These are phyloP conservation scores for Mechanitis mazaeus DNA, from an alignment of 2,888 invertebrate genomes.

Conservation along the genomic window DNA sequence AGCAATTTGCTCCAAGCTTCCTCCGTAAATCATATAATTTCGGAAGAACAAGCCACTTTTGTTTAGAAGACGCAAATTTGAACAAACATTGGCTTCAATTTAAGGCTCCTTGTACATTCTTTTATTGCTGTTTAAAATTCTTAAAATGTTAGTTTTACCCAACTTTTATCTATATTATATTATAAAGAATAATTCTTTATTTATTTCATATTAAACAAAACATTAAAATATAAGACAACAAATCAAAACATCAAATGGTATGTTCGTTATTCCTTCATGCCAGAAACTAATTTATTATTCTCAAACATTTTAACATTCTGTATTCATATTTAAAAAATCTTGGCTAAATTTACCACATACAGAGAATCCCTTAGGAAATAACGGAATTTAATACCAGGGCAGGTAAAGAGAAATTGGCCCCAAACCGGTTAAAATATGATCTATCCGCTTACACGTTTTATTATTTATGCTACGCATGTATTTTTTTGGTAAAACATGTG, in stretches of 20 bases:
- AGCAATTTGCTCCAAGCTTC: conserved; percentile 21
- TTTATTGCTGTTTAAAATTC: too few species aligned
- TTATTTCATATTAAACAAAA: too few species aligned
- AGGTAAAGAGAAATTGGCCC: conserved; percentile 18
- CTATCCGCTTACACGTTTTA: conserved; percentile 10
- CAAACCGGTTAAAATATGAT: conserved; percentile 26
- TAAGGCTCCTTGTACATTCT: conserved; percentile 5
- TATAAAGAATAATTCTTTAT: too few species aligned
- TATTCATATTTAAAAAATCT: conserved; percentile 10
- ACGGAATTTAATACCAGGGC: conserved; percentile 41
- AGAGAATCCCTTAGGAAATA: conserved; percentile 54
- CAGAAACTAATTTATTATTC: background rate
- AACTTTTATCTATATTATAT: too few species aligned
- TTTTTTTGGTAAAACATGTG: background rate
- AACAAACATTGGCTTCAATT: conserved; percentile 14
- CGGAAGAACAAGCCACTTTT: conserved; percentile 16
- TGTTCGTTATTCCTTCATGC: too few species aligned
- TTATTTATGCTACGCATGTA: background rate
- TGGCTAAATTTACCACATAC: conserved; percentile 9
- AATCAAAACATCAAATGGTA: too few species aligned
- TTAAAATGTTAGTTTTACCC: too few species aligned
- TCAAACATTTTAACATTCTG: conserved; percentile 4
- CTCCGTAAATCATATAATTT: conserved; percentile 20
- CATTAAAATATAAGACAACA: too few species aligned
- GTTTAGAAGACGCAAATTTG: conserved; percentile 9